Base-by-base conservation (phyloP, 2,113 vertebrate genomes). In the Mirounga angustirostris region DNA sequence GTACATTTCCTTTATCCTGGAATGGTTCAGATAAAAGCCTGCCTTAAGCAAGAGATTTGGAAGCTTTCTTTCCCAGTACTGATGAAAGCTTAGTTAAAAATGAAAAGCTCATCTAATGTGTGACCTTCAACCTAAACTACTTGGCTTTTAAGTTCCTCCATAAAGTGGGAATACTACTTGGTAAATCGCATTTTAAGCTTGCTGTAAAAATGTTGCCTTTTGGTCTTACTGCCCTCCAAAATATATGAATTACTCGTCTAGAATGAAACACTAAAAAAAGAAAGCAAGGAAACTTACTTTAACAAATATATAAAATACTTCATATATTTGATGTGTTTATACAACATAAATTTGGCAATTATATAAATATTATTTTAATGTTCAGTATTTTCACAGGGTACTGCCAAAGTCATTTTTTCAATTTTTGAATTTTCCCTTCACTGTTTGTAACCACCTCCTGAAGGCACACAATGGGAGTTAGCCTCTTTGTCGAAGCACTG, bases 131-230 rank as follows among this genome's bases (percentile, higher is more conserved):
- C 15, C 67, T 81, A 46, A 65, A 61, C 22, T 83, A 28, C 30
- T 26, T 30, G 9, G 63, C 36, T 71, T 86, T 79, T 76, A 56
- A 52, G 50, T 33, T 67, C 59, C 30, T 89, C 54, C 46, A 46
- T 54, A n/a, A 86, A 81, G 5, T 56, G 43, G 73, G 67, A 93
- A 63, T 28, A 97, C 69, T 33, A 86, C 15, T 65, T 58, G 61
- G 36, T 46, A 43, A 83, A 91, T 2, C 16, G 1, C 52, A 92
- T 40, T 87, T 54, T 87, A 59, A 80, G 59, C 76, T 22, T 88
- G 14, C 24, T 85, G 15, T 87, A 92, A 95, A 92, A 86, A 82
- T 71, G 61, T 2, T 89, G 46, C 24, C 86, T 97, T 87, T 90
- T 6, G 26, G 52, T 16, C 26, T 94, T 63, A 84, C 12, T 87